Conservation (phyloP, 1,140 invertebrate genomes). For the Heliconius melpomene region DNA sequence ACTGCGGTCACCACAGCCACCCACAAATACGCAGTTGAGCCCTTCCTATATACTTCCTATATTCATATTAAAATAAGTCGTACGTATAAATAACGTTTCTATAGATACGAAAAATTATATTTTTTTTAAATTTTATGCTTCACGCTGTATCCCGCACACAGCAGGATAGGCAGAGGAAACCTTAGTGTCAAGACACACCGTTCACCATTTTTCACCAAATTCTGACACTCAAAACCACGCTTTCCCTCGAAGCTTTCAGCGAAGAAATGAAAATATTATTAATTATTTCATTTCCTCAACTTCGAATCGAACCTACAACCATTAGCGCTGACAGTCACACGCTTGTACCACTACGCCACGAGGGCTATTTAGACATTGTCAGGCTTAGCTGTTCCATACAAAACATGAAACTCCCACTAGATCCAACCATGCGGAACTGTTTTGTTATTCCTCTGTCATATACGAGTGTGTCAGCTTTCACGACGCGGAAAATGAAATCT, state of each 20-base stretch:
- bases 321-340: no score
- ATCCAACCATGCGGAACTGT: constrained; percentile 15
- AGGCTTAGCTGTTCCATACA: background rate
- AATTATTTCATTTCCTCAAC: no score
- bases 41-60: constrained; percentile 20
- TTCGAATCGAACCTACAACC: no score
- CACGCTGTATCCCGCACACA: no score
- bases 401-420: constrained; percentile 1
- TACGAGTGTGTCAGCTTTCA: constrained; percentile 8
- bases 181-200: no score
- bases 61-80: background rate
- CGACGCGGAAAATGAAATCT: constrained; percentile 17
- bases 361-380: background rate
- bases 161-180: no score
- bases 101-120: background rate
- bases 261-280: no score
- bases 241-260: no score
- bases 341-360: no score
- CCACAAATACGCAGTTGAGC: constrained; percentile 13
- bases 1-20: constrained; percentile 14
- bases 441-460: constrained; percentile 22
- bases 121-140: no score
- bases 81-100: background rate
- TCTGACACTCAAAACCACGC: no score
- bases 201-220: no score